Conservation (phyloP, 2,113 vertebrate genomes). For the Beaufortia kweichowensis region DNA sequence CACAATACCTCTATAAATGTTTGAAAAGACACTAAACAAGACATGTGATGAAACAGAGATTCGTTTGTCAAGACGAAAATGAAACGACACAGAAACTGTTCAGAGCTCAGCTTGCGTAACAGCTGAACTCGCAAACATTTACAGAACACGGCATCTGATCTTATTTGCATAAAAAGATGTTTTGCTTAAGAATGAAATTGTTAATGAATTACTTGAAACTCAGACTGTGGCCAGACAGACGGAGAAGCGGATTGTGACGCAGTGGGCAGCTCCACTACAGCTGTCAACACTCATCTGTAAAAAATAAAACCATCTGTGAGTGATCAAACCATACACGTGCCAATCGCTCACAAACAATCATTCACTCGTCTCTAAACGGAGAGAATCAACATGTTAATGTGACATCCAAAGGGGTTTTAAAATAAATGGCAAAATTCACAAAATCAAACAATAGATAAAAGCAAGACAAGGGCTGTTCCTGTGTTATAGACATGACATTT, state of each 20-base stretch:
- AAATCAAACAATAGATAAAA: no score
- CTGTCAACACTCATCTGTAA: neutral
- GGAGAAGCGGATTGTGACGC: neutral
- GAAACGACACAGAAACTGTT: conserved; percentile 2
- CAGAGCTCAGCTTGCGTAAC: neutral
- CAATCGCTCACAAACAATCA: neutral
- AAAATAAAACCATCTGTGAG: neutral
- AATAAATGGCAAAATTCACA: no score
- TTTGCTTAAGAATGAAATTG: conserved; percentile 30
- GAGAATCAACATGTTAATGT: no score
- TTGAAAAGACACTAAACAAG: conserved; percentile 45
- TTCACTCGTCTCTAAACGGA: no score
- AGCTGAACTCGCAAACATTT: conserved; percentile 3
- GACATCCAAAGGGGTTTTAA: no score
- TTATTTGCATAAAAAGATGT: conserved; percentile 42
- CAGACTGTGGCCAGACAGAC: neutral
- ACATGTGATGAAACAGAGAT: conserved; percentile 22
- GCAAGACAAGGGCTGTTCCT: no score
- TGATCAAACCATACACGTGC: neutral
- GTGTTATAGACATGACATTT: no score
- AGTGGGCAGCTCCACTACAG: neutral
- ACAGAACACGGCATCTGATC: neutral
- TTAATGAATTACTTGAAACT: conserved; percentile 27
- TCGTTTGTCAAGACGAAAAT: conserved; percentile 23
- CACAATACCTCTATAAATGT: conserved; percentile 61